Conservation (phyloP, 53 echinoderm and acorn worm species). For the Apostichopus leukothele region DNA sequence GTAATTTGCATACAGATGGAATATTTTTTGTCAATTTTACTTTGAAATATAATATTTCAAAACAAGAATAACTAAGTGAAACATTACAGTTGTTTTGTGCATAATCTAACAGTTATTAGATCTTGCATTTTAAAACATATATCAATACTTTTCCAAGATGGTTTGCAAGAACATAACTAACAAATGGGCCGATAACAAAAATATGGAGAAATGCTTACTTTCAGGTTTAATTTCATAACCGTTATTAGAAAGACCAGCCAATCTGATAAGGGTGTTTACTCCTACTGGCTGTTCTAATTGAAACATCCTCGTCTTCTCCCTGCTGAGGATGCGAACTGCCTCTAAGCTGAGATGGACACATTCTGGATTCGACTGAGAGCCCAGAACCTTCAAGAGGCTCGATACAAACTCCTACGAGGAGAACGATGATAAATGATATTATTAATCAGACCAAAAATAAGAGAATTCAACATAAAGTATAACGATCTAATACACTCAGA, state of each 20-base stretch:
- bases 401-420: conserved; percentile 73
- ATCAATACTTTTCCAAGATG: no score
- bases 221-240: conserved; percentile 57
- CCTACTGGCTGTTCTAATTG: conserved; percentile 76
- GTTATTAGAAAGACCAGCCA: conserved; percentile 72
- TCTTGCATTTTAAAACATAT: no score
- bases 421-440: no score
- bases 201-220: conserved; percentile 40
- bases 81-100: no score
- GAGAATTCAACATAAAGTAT: not conserved
- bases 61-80: no score
- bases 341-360: conserved; percentile 85
- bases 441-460: not conserved
- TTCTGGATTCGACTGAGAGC: conserved; percentile 58
- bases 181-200: no score
- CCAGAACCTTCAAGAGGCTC: conserved; percentile 61
- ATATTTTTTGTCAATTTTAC: no score
- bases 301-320: conserved; percentile 76
- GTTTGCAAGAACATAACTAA: no score
- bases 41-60: no score
- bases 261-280: conserved; percentile 65
- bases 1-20: no score
- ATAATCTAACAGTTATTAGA: no score
- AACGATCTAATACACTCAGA: no score
- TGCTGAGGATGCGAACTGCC: conserved; percentile 80